Conservation (phyloP, 2,888 invertebrate species). For the Hyposoter dolosus region DNA sequence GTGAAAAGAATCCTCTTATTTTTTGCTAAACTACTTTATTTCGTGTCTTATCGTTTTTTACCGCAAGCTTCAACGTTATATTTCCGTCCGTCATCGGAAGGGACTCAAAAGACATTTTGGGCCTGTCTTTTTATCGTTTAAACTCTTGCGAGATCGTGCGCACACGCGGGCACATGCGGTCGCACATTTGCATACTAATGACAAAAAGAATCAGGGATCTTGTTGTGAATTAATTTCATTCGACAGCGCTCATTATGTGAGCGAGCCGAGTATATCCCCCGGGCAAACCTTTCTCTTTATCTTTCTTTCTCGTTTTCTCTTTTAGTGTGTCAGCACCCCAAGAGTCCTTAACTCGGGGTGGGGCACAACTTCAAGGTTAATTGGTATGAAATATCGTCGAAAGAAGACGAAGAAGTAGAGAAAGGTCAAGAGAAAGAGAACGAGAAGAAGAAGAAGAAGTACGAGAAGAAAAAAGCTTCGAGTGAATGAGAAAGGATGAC, state of each 20-base stretch:
- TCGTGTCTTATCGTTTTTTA: no score
- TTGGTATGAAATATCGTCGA: conserved; percentile 77
- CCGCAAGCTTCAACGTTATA: no score
- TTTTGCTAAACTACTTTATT: no score
- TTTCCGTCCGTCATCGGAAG: no score
- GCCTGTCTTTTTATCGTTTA: conserved; percentile 25
- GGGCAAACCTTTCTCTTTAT: conserved; percentile 30
- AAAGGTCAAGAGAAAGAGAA: conserved; percentile 51
- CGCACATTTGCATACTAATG: conserved; percentile 32
- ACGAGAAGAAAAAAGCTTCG: conserved; percentile 62
- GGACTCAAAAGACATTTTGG: background rate
- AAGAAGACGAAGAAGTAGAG: conserved; percentile 30
- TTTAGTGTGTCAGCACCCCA: conserved; percentile 48
- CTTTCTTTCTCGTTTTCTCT: conserved; percentile 12
- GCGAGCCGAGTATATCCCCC: conserved; percentile 42
- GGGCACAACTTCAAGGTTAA: conserved; percentile 78
- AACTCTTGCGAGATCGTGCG: conserved; percentile 10
- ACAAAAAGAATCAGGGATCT: conserved; percentile 72
- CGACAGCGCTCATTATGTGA: conserved; percentile 79
- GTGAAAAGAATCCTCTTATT: background rate
- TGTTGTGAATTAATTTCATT: conserved; percentile 82
- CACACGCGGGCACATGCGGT: background rate
- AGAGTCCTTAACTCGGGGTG: conserved; percentile 60
- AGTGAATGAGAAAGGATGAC: conserved; percentile 53
- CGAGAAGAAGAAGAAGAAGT: conserved; percentile 10